Conservation (phyloP, 2,113 vertebrate genomes). For the Embiotoca jacksoni region DNA sequence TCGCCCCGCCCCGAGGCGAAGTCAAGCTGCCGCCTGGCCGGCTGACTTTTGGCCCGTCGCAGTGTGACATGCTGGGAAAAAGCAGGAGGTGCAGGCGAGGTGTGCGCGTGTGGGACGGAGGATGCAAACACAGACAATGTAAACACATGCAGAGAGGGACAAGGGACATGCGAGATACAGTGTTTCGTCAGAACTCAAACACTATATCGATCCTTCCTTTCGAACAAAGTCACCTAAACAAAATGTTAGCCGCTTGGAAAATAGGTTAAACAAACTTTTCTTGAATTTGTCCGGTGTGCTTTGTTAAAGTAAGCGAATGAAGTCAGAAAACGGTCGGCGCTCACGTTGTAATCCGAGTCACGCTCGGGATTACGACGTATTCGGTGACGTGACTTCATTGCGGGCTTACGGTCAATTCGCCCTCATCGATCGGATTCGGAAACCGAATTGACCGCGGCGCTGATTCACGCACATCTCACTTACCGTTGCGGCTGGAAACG, state of each 20-base stretch:
- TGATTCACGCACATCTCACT: no score
- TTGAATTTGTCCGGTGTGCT: slow-evolving; percentile 24
- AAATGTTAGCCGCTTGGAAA: no score
- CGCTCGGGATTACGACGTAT: slow-evolving; percentile 44
- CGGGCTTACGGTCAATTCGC: background rate
- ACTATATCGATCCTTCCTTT: no score
- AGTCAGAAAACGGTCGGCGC: background rate
- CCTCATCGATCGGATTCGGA: background rate
- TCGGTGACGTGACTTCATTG: background rate
- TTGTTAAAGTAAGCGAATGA: slow-evolving; percentile 18
- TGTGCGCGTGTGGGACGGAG: slow-evolving; percentile 44
- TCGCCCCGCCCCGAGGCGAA: slow-evolving; percentile 86
- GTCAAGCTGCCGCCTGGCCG: slow-evolving; percentile 85
- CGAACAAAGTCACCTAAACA: no score
- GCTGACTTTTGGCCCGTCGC: slow-evolving; percentile 82
- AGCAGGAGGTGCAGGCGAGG: slow-evolving; percentile 62
- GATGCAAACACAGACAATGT: slow-evolving; percentile 69
- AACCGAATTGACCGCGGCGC: background rate
- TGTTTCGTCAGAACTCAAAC: background rate
- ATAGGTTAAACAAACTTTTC: background rate
- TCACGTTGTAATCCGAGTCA: slow-evolving; percentile 48
- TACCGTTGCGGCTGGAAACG: no score
- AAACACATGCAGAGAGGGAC: slow-evolving; percentile 58
- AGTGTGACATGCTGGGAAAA: slow-evolving; percentile 87
- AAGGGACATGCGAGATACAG: slow-evolving; percentile 33